Evolutionary conservation across 2,888 invertebrate species (phyloP).

Genomic region (Leptopilina myrica): DNA sequence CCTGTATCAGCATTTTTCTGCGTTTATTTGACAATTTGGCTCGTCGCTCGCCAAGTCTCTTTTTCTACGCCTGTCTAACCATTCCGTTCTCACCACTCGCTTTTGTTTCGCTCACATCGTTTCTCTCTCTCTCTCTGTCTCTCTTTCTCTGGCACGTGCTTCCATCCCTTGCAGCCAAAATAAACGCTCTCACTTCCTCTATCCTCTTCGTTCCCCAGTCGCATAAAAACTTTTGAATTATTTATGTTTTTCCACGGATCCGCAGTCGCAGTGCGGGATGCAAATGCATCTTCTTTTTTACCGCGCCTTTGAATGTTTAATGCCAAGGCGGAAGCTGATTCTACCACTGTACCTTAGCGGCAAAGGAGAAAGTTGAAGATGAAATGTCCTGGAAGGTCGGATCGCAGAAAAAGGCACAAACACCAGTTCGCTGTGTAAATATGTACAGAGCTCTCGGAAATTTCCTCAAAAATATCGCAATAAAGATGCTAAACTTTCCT

Average conservation of each 20-base stretch:
- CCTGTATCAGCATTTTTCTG: constrained; percentile 59
- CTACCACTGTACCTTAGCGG: neutral
- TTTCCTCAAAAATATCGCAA: neutral
- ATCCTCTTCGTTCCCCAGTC: constrained; percentile 47
- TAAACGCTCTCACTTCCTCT: constrained; percentile 50
- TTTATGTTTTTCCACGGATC: constrained; percentile 71
- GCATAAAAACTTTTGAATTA: constrained; percentile 74
- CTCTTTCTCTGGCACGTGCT: constrained; percentile 40
- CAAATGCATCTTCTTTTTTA: constrained; percentile 73
- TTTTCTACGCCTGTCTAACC: constrained; percentile 44
- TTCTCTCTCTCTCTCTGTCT: constrained; percentile 30
- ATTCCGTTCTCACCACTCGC: constrained; percentile 34
- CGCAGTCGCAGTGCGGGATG: constrained; percentile 70
- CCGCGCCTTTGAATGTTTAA: constrained; percentile 73
- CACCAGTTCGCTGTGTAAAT: constrained; percentile 26
- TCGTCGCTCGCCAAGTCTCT: constrained; percentile 52
- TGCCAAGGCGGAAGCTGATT: constrained; percentile 53
- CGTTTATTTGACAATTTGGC: constrained; percentile 69
- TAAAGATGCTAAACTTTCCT: constrained; percentile 12
- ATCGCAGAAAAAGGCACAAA: neutral
- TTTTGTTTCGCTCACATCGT: constrained; percentile 34
- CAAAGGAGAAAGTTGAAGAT: constrained; percentile 26
- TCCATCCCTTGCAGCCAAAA: constrained; percentile 43
- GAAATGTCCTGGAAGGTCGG: constrained; percentile 32
- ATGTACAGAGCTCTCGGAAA: constrained; percentile 1